phyloP scores from a whole-genome alignment of 2,113 vertebrate species.

The Siniperca chuatsi region DNA sequence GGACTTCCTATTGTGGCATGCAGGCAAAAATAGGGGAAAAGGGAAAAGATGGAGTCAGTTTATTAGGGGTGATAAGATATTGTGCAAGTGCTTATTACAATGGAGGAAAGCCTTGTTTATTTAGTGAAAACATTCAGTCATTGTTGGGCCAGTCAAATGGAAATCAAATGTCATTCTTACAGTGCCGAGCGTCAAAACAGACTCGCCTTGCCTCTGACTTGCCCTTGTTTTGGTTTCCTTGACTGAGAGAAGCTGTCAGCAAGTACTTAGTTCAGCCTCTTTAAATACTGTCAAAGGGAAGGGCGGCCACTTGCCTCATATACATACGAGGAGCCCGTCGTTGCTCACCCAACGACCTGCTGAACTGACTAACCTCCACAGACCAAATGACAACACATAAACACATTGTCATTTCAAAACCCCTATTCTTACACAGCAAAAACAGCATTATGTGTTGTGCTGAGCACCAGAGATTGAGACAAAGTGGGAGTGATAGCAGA shows the following conservation, averaged over 20 bases:
- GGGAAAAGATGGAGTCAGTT: constrained; percentile 70
- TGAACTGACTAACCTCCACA: constrained; percentile 48
- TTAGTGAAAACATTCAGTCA: constrained; percentile 58
- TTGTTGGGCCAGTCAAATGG: constrained; percentile 67
- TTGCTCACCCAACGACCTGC: constrained; percentile 52
- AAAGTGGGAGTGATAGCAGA: constrained; percentile 61
- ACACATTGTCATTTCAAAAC: constrained; percentile 31
- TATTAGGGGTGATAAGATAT: constrained; percentile 64
- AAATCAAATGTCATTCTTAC: constrained; percentile 72
- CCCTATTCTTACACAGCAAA: constrained; percentile 20
- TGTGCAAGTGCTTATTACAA: constrained; percentile 63
- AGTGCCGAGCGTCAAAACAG: constrained; percentile 64
- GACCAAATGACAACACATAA: constrained; percentile 11
- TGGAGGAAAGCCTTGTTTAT: constrained; percentile 65
- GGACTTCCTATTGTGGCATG: constrained; percentile 86
- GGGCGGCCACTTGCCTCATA: constrained; percentile 64
- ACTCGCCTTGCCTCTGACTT: constrained; percentile 52
- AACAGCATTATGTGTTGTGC: constrained; percentile 45
- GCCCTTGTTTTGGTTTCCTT: constrained; percentile 76
- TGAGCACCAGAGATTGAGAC: constrained; percentile 49
- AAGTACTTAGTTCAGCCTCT: constrained; percentile 71
- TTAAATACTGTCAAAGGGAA: constrained; percentile 76
- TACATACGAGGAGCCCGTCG: constrained; percentile 69
- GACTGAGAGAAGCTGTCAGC: constrained; percentile 75
- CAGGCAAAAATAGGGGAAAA: constrained; percentile 45